Percentiles rank a stretch among this genome's conserved stretches.
These are phyloP conservation scores for Coregonus suidteri DNA, from an alignment of 2,797 vertebrate genomes.

Conservation along the genomic window DNA sequence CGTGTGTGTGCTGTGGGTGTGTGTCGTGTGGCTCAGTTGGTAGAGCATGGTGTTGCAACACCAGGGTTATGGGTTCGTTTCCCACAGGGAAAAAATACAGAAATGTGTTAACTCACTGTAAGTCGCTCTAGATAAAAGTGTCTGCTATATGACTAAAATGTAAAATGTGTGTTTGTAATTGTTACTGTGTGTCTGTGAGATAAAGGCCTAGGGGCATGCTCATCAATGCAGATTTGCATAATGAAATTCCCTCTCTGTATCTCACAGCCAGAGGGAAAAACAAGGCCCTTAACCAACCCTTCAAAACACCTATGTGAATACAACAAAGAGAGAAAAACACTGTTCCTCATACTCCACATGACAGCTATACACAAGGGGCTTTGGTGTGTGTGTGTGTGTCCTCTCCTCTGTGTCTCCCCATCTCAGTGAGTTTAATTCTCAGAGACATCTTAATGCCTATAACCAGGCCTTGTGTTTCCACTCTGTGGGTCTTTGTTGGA, in stretches of 20 bases:
- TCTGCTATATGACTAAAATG: too few species aligned
- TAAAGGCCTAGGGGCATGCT: conserved; percentile 68
- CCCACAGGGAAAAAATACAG: too few species aligned
- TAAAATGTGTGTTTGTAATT: neutral
- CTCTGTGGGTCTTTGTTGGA: neutral
- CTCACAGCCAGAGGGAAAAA: conserved; percentile 59
- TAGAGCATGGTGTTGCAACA: too few species aligned
- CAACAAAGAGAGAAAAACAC: conserved; percentile 28
- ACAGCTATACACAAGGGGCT: conserved; percentile 11
- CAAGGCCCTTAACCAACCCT: conserved; percentile 67
- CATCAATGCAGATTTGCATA: conserved; percentile 73
- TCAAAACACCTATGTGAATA: conserved; percentile 57
- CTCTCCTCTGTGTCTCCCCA: neutral
- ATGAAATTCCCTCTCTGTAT: conserved; percentile 69
- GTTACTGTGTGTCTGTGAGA: conserved; percentile 27
- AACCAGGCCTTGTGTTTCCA: neutral
- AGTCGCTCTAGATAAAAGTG: too few species aligned
- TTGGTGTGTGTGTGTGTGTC: conserved; percentile 21
- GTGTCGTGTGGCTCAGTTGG: too few species aligned
- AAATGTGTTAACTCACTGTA: too few species aligned
- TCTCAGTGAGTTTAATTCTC: neutral
- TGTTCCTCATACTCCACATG: neutral
- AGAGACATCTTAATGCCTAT: neutral
- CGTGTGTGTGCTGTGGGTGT: too few species aligned
- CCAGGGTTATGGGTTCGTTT: too few species aligned